Evolutionary conservation across 2,888 invertebrate species (phyloP), one percentile per base, ranked within the genome.

Genomic region (Dichetophora obliterata): DNA sequence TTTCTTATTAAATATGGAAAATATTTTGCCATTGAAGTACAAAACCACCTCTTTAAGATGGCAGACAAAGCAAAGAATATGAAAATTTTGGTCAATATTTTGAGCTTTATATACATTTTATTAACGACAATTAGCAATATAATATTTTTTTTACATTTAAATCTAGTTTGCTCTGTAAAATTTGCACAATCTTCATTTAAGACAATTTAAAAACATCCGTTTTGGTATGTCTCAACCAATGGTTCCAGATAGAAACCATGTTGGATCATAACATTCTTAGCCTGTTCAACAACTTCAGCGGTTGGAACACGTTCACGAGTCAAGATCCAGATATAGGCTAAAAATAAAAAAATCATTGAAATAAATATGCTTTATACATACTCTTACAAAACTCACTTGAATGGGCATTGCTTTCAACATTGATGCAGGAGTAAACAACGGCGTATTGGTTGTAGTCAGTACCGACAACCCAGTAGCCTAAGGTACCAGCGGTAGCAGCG

Each of bases 401-500:
- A 57, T 81, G 80, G 57, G 76, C 66, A 16, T 48, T 14, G 5
- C 37, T 27, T 0, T 57, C 48, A 5, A 77, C 19, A 2, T 74
- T 65, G 9, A 75, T 73, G 82, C 92, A 93, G n/a, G 91, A 91
- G 90, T 91, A 92, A 2, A 92, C 91, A 1, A 92, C 91, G 8
- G 91, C 88, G 82, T 90, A 92, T 74, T 87, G 89, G 0, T 88
- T 88, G 83, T 92, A 92, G 83, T 92, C 92, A 0, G 92, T 92
- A 69, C 90, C 91, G 19, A 92, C 80, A 31, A 93, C 85, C 91
- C 91, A 92, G 82, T 92, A 92, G 69, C 81, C 78, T 65, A 76
- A 79, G 24, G 77, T 70, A 0, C 81, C 78, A 66, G 77, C 79
- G 24, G 77, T 70, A 0, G 61, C 77, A n/a, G 69, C 5, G 77